Percentiles rank a stretch among this genome's conserved stretches.
These are phyloP conservation scores for Perca flavescens DNA, from an alignment of 2,113 vertebrate species.

Conservation along the genomic window DNA sequence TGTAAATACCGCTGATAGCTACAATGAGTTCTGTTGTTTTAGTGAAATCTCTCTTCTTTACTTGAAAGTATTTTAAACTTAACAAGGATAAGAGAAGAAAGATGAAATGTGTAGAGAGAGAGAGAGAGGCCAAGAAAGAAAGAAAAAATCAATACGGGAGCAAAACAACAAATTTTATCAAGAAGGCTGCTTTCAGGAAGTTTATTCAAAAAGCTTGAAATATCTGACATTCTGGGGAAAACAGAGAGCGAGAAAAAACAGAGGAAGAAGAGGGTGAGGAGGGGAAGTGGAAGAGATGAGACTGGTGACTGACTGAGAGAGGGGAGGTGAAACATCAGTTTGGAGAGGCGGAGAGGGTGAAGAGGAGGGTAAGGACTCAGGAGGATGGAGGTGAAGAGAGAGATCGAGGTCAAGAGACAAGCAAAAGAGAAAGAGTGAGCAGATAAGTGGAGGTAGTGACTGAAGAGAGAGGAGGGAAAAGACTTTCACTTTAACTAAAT, in stretches of 20 bases:
- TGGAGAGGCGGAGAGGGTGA: constrained; percentile 29
- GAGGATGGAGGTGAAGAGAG: neutral
- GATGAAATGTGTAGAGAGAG: too few species aligned
- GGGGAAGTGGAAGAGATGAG: constrained; percentile 26
- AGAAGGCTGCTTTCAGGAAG: neutral
- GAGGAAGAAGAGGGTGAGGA: constrained; percentile 21
- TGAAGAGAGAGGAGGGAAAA: neutral
- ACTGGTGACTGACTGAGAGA: constrained; percentile 18
- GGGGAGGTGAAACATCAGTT: constrained; percentile 35
- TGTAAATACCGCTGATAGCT: neutral
- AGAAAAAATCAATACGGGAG: neutral
- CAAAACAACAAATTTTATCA: neutral
- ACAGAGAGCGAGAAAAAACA: neutral
- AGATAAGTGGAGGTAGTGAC: neutral
- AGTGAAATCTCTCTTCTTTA: neutral
- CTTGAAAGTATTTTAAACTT: neutral
- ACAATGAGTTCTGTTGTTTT: too few species aligned
- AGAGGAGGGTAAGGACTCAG: constrained; percentile 44
- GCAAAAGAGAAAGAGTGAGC: neutral
- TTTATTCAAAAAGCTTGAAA: neutral
- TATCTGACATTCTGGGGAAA: neutral
- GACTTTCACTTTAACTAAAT: neutral
- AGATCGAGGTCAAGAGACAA: constrained; percentile 9
- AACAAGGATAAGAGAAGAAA: neutral
- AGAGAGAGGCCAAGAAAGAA: neutral